These are phyloP conservation scores for Ciconia maguari DNA, from an alignment of 2,113 vertebrate species.

Conservation along the genomic window DNA sequence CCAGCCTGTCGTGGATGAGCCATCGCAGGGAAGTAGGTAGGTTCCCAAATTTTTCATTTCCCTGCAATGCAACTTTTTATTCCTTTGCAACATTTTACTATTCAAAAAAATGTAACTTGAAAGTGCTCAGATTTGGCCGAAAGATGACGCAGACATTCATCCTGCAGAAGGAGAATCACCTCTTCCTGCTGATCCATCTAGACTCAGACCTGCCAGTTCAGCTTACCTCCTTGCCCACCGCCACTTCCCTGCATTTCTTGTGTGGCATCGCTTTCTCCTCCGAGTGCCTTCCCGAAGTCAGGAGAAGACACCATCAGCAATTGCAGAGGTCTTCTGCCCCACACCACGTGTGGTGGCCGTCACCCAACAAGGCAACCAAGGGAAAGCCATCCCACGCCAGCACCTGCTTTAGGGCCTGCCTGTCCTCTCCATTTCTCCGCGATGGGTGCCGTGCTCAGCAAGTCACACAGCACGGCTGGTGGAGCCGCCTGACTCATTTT, in stretches of 20 bases:
- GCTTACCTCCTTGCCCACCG: background rate
- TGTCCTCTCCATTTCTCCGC: background rate
- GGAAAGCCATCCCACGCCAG: background rate
- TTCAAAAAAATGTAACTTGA: background rate
- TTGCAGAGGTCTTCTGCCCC: background rate
- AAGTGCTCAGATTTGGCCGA: background rate
- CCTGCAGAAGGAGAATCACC: background rate
- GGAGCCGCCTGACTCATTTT: conserved; percentile 54
- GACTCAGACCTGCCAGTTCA: background rate
- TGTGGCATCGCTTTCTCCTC: background rate
- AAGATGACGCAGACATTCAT: background rate
- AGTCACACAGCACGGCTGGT: conserved; percentile 18
- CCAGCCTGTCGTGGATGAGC: background rate
- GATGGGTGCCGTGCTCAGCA: background rate
- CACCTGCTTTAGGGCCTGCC: background rate
- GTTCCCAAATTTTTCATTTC: background rate
- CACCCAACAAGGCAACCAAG: background rate
- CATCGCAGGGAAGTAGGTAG: background rate
- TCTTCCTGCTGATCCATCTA: background rate
- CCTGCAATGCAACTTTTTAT: background rate
- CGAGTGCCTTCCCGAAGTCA: background rate
- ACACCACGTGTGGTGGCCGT: background rate
- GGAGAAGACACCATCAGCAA: background rate
- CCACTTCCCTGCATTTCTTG: background rate
- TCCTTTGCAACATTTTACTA: background rate